Conservation (phyloP, 2,113 vertebrate genomes). For the Scomber scombrus region DNA sequence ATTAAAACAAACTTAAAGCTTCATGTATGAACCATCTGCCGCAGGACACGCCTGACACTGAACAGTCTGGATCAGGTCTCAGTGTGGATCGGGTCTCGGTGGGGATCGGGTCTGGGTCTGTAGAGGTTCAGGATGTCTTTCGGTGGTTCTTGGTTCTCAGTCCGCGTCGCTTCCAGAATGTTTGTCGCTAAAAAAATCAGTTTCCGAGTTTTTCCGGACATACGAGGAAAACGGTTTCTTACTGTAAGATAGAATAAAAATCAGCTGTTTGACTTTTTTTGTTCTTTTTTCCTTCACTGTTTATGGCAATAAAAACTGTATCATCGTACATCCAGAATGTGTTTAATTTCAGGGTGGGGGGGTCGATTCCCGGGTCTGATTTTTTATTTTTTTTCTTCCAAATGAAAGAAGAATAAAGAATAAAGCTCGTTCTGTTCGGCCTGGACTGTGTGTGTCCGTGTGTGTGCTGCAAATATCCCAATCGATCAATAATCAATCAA, state of each 20-base stretch:
- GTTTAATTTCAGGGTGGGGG: constrained; percentile 63
- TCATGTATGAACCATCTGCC: too few species aligned
- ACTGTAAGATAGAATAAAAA: constrained; percentile 76
- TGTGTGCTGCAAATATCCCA: too few species aligned
- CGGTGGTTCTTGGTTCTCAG: neutral
- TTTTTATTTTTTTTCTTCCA: neutral
- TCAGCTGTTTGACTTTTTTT: constrained; percentile 73
- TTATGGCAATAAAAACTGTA: constrained; percentile 86
- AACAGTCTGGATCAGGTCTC: neutral
- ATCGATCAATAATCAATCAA: too few species aligned
- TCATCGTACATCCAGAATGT: constrained; percentile 74
- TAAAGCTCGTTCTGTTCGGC: constrained; percentile 33
- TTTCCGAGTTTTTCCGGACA: constrained; percentile 41
- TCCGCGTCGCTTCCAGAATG: constrained; percentile 17
- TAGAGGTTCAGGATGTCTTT: constrained; percentile 32
- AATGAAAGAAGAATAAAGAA: constrained; percentile 28
- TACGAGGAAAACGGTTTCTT: constrained; percentile 63
- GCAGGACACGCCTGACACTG: too few species aligned
- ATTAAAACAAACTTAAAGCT: neutral
- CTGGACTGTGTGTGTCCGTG: neutral
- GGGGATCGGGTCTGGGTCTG: constrained; percentile 42
- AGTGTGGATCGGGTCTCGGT: constrained; percentile 15
- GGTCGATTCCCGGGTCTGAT: neutral
- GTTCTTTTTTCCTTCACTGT: constrained; percentile 80
- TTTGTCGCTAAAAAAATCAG: constrained; percentile 31